phyloP scores from a whole-genome alignment of 2,888 invertebrate species.

The Andrena marginata region DNA sequence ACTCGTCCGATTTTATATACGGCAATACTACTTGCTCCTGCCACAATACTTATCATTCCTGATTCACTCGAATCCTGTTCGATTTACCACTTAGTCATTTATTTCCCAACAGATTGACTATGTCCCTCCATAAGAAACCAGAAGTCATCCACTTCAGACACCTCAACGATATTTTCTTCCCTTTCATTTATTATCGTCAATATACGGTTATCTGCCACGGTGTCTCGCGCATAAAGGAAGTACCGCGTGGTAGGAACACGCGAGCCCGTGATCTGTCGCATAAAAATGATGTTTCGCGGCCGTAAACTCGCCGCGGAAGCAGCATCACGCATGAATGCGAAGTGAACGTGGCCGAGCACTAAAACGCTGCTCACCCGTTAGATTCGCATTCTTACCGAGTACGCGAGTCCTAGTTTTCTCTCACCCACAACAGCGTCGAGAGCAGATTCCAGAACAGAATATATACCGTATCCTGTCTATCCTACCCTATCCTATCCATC shows the following conservation, averaged over 20 bases:
- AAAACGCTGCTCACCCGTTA: slow-evolving; percentile 66
- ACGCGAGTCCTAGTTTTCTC: slow-evolving; percentile 75
- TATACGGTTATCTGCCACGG: neutral
- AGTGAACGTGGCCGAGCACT: slow-evolving; percentile 40
- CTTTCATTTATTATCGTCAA: neutral
- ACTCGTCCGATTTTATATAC: too few relatives aligned
- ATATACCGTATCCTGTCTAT: slow-evolving; percentile 57
- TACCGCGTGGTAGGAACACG: neutral
- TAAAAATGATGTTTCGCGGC: slow-evolving; percentile 10
- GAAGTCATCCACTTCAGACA: neutral
- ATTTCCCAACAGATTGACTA: neutral
- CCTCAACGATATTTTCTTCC: neutral
- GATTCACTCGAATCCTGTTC: too few relatives aligned
- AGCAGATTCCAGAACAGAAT: slow-evolving; percentile 75
- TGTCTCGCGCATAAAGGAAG: neutral
- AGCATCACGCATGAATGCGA: slow-evolving; percentile 30
- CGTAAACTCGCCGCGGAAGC: slow-evolving; percentile 18
- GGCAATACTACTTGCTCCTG: too few relatives aligned
- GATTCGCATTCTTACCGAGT: slow-evolving; percentile 71
- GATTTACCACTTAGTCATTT: too few relatives aligned
- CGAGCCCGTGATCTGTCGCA: neutral
- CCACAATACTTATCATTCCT: too few relatives aligned
- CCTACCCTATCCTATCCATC: slow-evolving; percentile 63
- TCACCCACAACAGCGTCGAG: slow-evolving; percentile 75
- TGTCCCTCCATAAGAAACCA: neutral